Conservation (phyloP, 2,888 invertebrate species). For the Idaea biselata region DNA sequence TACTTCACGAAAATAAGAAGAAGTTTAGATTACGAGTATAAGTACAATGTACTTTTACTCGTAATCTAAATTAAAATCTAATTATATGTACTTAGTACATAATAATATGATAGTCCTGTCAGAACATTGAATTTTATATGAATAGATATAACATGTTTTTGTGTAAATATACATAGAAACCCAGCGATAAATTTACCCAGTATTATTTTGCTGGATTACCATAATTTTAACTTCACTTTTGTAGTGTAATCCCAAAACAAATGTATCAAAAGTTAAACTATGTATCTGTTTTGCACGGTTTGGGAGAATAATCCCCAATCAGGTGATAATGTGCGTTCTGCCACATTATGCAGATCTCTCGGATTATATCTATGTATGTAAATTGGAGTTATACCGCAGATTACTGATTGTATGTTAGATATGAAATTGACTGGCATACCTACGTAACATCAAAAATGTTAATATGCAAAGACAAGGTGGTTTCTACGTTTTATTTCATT, state of each 20-base stretch:
- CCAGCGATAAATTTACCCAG: too few species aligned
- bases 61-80: too few species aligned
- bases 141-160: too few species aligned
- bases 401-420: constrained; percentile 5
- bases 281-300: background rate
- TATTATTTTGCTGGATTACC: too few species aligned
- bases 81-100: too few species aligned
- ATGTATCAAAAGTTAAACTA: background rate
- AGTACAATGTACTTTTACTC: too few species aligned
- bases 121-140: too few species aligned
- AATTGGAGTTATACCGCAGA: constrained; percentile 34
- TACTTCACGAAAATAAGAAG: too few species aligned
- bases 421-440: constrained; percentile 13
- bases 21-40: too few species aligned
- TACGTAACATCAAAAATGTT: background rate
- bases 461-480: background rate
- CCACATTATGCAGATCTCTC: constrained; percentile 52
- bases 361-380: constrained; percentile 46
- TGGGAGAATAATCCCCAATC: constrained; percentile 41
- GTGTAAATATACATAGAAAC: too few species aligned
- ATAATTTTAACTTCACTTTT: background rate
- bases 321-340: constrained; percentile 37
- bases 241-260: background rate
- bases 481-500: too few species aligned
- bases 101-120: too few species aligned